These are phyloP conservation scores for Trogon melanurus DNA, from an alignment of 2,113 vertebrate genomes.

Conservation along the genomic window DNA sequence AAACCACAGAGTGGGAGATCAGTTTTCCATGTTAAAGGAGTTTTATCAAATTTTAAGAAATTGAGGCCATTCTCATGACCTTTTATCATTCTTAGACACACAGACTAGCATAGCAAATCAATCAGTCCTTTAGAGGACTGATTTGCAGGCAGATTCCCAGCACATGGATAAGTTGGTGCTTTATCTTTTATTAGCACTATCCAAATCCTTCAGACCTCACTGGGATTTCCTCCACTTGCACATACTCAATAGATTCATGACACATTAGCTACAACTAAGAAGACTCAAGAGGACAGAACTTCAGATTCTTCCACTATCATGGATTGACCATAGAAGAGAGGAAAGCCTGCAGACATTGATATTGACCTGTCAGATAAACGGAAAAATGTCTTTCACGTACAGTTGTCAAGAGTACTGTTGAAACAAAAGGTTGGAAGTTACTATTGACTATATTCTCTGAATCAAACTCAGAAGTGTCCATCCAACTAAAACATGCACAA, in stretches of 20 bases:
- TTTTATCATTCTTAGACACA: neutral
- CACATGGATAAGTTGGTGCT: neutral
- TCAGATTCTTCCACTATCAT: neutral
- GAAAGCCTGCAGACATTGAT: neutral
- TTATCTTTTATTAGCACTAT: neutral
- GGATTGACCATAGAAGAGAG: neutral
- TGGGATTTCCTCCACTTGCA: neutral
- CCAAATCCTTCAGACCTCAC: neutral
- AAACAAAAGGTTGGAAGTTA: neutral
- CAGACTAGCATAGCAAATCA: neutral
- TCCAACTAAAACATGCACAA: neutral
- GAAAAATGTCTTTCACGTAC: neutral
- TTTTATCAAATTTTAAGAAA: neutral
- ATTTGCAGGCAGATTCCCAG: neutral
- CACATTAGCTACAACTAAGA: neutral
- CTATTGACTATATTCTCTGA: neutral
- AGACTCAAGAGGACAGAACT: neutral
- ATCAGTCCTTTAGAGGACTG: neutral
- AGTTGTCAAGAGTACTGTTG: neutral
- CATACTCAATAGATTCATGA: neutral
- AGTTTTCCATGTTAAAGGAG: neutral
- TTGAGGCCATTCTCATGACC: neutral
- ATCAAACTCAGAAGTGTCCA: neutral
- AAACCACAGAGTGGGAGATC: neutral
- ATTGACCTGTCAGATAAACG: neutral